Evolutionary conservation across 1,140 invertebrate genomes (phyloP).

Genomic region (Drosophila littoralis): DNA sequence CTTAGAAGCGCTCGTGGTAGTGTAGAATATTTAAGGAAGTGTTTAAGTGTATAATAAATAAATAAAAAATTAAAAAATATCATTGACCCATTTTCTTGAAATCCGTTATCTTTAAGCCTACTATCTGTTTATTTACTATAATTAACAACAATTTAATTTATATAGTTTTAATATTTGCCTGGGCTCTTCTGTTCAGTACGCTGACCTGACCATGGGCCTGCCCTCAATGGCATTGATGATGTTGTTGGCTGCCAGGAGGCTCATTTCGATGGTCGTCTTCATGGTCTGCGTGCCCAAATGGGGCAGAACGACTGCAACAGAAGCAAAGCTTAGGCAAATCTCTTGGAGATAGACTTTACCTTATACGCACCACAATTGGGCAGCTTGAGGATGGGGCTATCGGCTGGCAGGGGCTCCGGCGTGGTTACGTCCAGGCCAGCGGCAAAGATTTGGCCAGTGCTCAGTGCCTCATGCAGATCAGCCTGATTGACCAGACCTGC

Average conservation of each 20-base stretch:
- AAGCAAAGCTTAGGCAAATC: slow-evolving; percentile 1
- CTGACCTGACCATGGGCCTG: slow-evolving; percentile 87
- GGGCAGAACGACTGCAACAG: slow-evolving; percentile 90
- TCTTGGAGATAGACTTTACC: slow-evolving; percentile 10
- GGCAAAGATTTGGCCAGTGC: slow-evolving; percentile 89
- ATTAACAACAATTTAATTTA: background rate
- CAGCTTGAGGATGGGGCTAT: slow-evolving; percentile 90
- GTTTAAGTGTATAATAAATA: too few species aligned
- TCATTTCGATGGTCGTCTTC: slow-evolving; percentile 92
- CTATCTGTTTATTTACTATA: background rate
- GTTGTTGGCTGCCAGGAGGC: slow-evolving; percentile 90
- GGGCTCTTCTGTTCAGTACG: slow-evolving; percentile 48
- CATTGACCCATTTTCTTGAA: too few species aligned
- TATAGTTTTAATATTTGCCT: background rate
- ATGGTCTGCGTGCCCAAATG: slow-evolving; percentile 94
- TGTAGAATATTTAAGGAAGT: too few species aligned
- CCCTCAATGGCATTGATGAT: slow-evolving; percentile 90
- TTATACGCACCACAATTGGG: slow-evolving; percentile 90
- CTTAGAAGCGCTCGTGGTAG: too few species aligned
- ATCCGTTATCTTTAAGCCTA: too few species aligned
- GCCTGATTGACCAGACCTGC: slow-evolving; percentile 90
- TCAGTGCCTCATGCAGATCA: slow-evolving; percentile 90
- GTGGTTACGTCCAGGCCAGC: slow-evolving; percentile 96
- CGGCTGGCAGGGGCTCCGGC: slow-evolving; percentile 93
- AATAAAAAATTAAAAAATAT: too few species aligned